Evolutionary conservation across 2,888 invertebrate species (phyloP).

Genomic region (Boloria selene): DNA sequence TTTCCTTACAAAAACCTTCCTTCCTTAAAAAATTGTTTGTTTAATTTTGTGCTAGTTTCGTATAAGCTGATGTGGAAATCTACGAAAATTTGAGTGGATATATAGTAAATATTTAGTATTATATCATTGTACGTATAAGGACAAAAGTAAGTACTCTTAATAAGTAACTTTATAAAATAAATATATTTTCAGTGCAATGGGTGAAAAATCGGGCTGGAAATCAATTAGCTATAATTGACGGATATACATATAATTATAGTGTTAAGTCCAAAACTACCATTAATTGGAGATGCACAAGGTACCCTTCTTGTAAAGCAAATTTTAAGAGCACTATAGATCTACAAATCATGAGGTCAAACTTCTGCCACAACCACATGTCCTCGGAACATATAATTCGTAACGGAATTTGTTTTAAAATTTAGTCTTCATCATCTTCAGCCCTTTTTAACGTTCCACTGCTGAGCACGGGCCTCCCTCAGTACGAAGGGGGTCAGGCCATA

Average conservation of each 20-base stretch:
- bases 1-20: too few species aligned
- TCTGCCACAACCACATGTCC: slow-evolving; percentile 33
- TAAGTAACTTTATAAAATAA: too few species aligned
- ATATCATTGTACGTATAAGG: too few species aligned
- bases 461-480: too few species aligned
- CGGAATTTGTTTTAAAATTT: slow-evolving; percentile 36
- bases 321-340: slow-evolving; percentile 18
- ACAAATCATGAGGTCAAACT: not conserved
- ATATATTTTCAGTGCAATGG: slow-evolving; percentile 39
- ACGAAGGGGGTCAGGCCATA: too few species aligned
- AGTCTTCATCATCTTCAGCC: not conserved
- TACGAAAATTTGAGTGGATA: not conserved
- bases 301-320: slow-evolving; percentile 33
- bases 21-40: too few species aligned
- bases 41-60: too few species aligned
- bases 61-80: not conserved
- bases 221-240: slow-evolving; percentile 39
- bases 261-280: slow-evolving; percentile 6
- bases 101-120: too few species aligned
- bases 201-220: slow-evolving; percentile 40
- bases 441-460: too few species aligned
- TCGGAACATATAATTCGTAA: slow-evolving; percentile 36
- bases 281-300: slow-evolving; percentile 41
- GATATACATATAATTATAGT: slow-evolving; percentile 37
- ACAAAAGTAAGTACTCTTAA: too few species aligned